A percentile compares a stretch with the other conserved stretches of the same genome.
phyloP scores from a whole-genome alignment of 1,140 invertebrate genomes.

The Drosophila bocqueti region DNA sequence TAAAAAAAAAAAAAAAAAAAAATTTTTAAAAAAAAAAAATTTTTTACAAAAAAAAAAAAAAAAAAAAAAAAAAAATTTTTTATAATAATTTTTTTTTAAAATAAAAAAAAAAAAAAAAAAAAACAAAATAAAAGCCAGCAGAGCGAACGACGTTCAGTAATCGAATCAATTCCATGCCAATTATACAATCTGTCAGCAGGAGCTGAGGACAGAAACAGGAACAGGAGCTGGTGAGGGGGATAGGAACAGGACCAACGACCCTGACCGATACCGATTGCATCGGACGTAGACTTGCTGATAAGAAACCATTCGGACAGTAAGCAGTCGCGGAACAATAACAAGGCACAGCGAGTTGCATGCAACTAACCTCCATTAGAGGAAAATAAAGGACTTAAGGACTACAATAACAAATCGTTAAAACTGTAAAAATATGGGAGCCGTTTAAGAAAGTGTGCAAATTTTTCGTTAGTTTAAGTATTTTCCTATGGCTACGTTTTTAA shows the following conservation, averaged over 20 bases:
- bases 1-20: too few relatives aligned
- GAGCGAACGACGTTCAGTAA: constrained; percentile 25
- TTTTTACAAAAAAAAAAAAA: too few relatives aligned
- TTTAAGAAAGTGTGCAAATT: not conserved
- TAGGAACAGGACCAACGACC: constrained; percentile 33
- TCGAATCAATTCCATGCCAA: constrained; percentile 50
- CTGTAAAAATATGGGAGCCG: not conserved
- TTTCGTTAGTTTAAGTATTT: not conserved
- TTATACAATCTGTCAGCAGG: constrained; percentile 60
- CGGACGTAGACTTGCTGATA: constrained; percentile 49
- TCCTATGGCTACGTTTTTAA: not conserved
- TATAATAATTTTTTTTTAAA: too few relatives aligned
- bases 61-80: too few relatives aligned
- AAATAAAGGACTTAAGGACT: not conserved
- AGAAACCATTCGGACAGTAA: constrained; percentile 67
- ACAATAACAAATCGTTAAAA: not conserved
- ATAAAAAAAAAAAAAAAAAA: not conserved
- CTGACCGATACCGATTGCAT: constrained; percentile 44
- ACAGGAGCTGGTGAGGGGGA: constrained; percentile 1
- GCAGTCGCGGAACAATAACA: constrained; percentile 53
- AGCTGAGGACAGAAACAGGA: constrained; percentile 15
- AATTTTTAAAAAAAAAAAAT: too few relatives aligned
- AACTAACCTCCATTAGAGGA: constrained; percentile 16
- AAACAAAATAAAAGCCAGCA: constrained; percentile 19
- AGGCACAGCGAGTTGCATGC: constrained; percentile 9